Percentiles rank a stretch among this genome's conserved stretches.
Evolutionary conservation across 2,797 vertebrate species (phyloP).

Genomic region (Lacerta viridis): DNA sequence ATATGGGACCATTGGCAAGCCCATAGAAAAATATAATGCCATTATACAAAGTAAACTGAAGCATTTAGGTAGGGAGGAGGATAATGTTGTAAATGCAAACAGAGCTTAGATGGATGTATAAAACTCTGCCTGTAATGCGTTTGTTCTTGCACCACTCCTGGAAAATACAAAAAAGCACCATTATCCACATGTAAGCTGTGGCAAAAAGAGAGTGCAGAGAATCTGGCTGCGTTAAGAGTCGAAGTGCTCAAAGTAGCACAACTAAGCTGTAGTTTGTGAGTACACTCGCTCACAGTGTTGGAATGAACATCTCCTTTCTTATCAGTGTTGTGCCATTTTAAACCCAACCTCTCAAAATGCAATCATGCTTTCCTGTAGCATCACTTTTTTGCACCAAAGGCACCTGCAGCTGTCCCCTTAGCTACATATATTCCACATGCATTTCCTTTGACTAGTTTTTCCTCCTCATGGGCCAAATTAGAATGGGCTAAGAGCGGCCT

Average conservation of each 20-base stretch:
- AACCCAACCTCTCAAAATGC: not conserved
- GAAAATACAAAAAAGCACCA: slow-evolving; percentile 11
- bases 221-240: not conserved
- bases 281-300: not conserved
- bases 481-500: too few relatives aligned
- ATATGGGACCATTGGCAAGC: slow-evolving; percentile 58
- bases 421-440: not conserved
- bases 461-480: too few relatives aligned
- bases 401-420: not conserved
- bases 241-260: not conserved
- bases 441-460: not conserved
- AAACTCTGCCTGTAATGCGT: slow-evolving; percentile 19
- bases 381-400: not conserved
- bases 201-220: not conserved
- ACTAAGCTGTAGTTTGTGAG: too few relatives aligned
- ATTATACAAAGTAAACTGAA: slow-evolving; percentile 68
- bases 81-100: not conserved
- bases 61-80: slow-evolving; percentile 41
- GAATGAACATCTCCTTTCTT: not conserved
- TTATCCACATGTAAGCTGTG: not conserved
- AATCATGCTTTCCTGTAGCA: not conserved
- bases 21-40: slow-evolving; percentile 49
- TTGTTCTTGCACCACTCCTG: slow-evolving; percentile 19
- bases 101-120: not conserved
- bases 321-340: not conserved